Evolutionary conservation across 2,888 invertebrate genomes (phyloP).

Genomic region (Macrophya alboannulata): DNA sequence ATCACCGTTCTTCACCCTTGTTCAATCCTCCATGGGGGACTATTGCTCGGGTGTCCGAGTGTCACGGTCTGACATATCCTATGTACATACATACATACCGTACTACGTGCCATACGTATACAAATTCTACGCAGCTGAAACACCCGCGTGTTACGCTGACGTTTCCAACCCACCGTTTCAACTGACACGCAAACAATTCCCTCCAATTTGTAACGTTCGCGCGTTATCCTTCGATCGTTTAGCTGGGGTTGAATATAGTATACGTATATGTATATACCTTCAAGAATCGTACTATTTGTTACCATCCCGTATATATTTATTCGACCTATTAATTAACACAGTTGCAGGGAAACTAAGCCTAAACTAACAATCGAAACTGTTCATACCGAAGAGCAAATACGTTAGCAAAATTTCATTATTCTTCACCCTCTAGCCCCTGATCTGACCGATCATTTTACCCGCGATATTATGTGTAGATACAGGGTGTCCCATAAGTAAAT

Average conservation of each 20-base stretch:
- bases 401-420: background rate
- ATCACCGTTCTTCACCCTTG: background rate
- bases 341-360: background rate
- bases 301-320: background rate
- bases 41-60: slow-evolving; percentile 15
- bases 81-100: background rate
- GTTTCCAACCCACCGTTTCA: slow-evolving; percentile 46
- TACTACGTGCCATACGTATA: slow-evolving; percentile 8
- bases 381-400: background rate
- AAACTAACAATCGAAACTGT: background rate
- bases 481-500: too few species aligned
- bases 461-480: background rate
- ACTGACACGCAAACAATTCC: slow-evolving; percentile 52
- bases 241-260: slow-evolving; percentile 21
- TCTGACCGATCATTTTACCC: background rate
- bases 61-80: background rate
- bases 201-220: slow-evolving; percentile 51
- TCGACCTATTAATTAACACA: background rate
- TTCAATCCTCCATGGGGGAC: slow-evolving; percentile 3
- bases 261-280: too few species aligned
- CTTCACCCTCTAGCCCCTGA: background rate
- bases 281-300: background rate
- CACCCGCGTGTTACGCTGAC: slow-evolving; percentile 40
- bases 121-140: background rate
- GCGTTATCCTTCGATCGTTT: slow-evolving; percentile 50